Conservation (phyloP, 2,888 invertebrate species). For the Terebella lapidaria region DNA sequence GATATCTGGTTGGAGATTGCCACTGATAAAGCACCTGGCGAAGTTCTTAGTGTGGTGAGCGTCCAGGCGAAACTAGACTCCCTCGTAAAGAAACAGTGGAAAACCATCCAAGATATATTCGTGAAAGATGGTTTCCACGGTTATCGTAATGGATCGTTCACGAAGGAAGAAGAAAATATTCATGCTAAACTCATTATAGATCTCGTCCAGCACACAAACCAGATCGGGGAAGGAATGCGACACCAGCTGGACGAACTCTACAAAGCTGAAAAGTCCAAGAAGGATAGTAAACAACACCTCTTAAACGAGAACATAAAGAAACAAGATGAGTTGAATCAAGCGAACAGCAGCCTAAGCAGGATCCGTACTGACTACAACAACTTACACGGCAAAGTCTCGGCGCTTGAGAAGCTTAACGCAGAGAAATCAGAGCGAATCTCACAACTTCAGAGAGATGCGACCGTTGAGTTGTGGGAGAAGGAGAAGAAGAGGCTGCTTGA, state of each 20-base stretch:
- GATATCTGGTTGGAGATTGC: background rate
- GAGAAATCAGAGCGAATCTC: background rate
- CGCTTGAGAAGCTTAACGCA: background rate
- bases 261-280: too few relatives aligned
- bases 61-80: background rate
- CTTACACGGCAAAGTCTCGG: background rate
- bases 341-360: background rate
- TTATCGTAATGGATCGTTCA: background rate
- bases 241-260: too few relatives aligned
- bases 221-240: too few relatives aligned
- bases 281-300: too few relatives aligned
- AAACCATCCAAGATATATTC: background rate
- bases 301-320: background rate
- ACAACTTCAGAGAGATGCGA: conserved; percentile 4
- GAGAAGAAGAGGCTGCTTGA: background rate
- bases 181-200: background rate
- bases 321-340: background rate
- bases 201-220: too few relatives aligned
- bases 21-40: background rate
- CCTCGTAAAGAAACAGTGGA: background rate
- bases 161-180: background rate
- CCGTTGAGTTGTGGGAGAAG: background rate
- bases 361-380: background rate
- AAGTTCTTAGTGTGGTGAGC: background rate
- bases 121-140: background rate